phyloP scores from a whole-genome alignment of 1,140 invertebrate species.

The Orchestia grillus region DNA sequence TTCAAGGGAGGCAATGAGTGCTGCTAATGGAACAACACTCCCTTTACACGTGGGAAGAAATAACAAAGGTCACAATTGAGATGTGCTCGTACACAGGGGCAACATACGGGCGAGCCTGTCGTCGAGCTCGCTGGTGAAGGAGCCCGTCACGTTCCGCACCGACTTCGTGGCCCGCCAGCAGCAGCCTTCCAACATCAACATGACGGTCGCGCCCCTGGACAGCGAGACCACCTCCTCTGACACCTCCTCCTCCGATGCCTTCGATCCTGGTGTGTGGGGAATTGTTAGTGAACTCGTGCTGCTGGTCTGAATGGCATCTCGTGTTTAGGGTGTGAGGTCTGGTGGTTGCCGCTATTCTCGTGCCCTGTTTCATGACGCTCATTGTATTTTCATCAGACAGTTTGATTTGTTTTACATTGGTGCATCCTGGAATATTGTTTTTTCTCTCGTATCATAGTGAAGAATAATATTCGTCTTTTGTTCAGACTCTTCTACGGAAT shows the following conservation, averaged over 20 bases:
- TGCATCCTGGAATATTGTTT: no score
- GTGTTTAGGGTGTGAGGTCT: no score
- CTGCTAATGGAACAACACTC: no score
- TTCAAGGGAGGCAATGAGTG: no score
- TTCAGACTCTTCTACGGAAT: conserved; percentile 26
- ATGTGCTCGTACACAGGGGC: conserved; percentile 41
- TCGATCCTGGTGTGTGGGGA: conserved; percentile 24
- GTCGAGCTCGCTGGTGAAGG: conserved; percentile 66
- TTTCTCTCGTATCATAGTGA: no score
- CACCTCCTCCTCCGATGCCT: conserved; percentile 34
- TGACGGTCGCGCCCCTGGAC: conserved; percentile 71
- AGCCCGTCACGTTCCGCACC: conserved; percentile 65
- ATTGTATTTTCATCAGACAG: no score
- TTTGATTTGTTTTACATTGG: no score
- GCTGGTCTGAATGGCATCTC: no score
- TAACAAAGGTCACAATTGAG: no score
- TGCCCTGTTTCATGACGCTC: no score
- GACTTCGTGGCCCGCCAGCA: conserved; percentile 64
- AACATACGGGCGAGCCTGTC: conserved; percentile 61
- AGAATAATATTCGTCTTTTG: not conserved
- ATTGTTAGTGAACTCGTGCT: not conserved
- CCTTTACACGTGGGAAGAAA: no score
- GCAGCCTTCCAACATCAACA: conserved; percentile 65
- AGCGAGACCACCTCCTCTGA: conserved; percentile 20
- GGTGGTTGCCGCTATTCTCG: no score